Base-by-base conservation (phyloP, 2,797 vertebrate genomes). In the Ptychadena robeensis region DNA sequence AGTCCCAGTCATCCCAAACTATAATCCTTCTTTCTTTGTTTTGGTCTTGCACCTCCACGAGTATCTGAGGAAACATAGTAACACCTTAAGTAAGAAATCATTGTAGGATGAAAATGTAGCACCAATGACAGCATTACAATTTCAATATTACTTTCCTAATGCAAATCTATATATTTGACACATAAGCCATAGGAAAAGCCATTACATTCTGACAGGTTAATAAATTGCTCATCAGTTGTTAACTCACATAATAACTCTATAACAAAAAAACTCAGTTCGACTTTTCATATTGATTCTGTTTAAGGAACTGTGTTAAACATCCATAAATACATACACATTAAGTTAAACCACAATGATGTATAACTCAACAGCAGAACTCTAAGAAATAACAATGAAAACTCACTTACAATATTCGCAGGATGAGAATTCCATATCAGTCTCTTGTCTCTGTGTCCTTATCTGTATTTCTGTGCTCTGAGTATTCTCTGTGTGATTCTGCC, bases 1-100 rank as follows among this genome's bases (percentile, higher is more conserved):
- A 31, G 74, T 89, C 90, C 89, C 86, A 77, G 7, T 79, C 85
- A 88, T 88, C 81, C 87, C 86, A 81, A 76, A 82, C 85, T 86
- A 89, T 89, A 87, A 83, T 83, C 73, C 77, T 73, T 87, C 81
- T 88, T 85, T 79, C 18, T 69, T 85, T 86, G 85, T 87, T 87
- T 73, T 76, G 88, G 70, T 75, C 53, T 87, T 87, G 88, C 86
- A 83, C 87, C 88, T 88, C 83, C 65, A 27, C n/a, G 34, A 34
- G 76, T 57, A 69, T 79, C 44, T 79, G 44, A 28, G 12, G 25
- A 67, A 66, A 32, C 44, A 69, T 28, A 22, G 30, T 68, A 69
- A 68, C 22, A 53, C 28, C 31, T 65, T 40, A 22, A 61, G 35
- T 40, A 30, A 14, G 11, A 53, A 66, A 64, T 34, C 22, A 68